These are phyloP conservation scores for Fragum whitleyi DNA, from an alignment of 2,888 invertebrate genomes.

Conservation along the genomic window DNA sequence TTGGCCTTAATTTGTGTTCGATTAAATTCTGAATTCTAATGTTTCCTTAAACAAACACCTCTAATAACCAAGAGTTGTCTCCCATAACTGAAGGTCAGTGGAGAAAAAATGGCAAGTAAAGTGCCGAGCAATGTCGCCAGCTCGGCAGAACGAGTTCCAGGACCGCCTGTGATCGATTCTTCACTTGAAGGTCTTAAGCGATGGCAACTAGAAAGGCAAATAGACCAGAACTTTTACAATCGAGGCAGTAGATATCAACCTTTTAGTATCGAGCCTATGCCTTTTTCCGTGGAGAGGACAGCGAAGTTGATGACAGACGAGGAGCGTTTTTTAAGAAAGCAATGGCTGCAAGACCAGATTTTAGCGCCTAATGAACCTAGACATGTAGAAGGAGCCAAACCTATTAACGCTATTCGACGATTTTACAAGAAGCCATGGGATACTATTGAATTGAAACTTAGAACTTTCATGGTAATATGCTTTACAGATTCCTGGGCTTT, in stretches of 20 bases:
- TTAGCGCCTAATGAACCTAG: conserved; percentile 81
- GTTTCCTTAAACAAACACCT: neutral
- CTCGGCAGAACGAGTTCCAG: conserved; percentile 32
- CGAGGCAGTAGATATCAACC: conserved; percentile 81
- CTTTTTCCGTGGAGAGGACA: conserved; percentile 77
- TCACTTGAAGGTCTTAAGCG: conserved; percentile 70
- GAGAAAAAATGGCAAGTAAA: conserved; percentile 51
- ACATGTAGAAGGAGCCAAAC: conserved; percentile 74
- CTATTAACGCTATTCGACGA: conserved; percentile 36
- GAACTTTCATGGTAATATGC: neutral
- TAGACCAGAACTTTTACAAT: conserved; percentile 60
- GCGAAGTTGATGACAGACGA: conserved; percentile 79
- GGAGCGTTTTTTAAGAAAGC: conserved; percentile 79
- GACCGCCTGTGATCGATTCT: conserved; percentile 14
- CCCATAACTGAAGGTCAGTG: conserved; percentile 56
- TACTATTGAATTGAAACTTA: conserved; percentile 5
- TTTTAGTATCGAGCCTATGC: conserved; percentile 81
- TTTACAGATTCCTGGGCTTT: neutral
- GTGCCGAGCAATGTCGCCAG: neutral
- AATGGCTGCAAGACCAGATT: conserved; percentile 82
- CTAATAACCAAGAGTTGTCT: neutral
- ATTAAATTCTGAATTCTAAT: too few species aligned
- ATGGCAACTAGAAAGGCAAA: conserved; percentile 70
- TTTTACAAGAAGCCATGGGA: conserved; percentile 13
- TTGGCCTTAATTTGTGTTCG: too few species aligned